Percentiles rank a stretch among this genome's conserved stretches.
Evolutionary conservation across 92 coral and sea anemone species (phyloP).

Genomic region (Ricordea florida): DNA sequence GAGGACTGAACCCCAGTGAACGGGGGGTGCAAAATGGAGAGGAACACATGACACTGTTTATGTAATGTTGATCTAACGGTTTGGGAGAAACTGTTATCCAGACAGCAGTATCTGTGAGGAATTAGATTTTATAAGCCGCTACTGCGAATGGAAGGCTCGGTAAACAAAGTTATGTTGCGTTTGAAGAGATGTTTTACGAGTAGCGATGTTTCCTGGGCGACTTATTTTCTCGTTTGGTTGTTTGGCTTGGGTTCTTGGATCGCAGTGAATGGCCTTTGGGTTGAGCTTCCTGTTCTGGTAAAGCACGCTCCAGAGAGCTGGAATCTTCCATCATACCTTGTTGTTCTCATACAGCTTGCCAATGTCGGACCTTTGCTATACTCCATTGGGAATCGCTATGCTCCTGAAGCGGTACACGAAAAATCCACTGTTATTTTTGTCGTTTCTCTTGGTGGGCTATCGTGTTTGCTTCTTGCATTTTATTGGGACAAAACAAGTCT

Average conservation of each 20-base stretch:
- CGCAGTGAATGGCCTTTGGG: slow-evolving; percentile 97
- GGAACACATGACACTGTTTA: too few relatives aligned
- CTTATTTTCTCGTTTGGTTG: slow-evolving; percentile 74
- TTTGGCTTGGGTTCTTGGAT: slow-evolving; percentile 97
- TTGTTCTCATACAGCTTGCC: slow-evolving; percentile 82
- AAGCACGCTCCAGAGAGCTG: slow-evolving; percentile 84
- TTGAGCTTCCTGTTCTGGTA: slow-evolving; percentile 91
- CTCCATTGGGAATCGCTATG: slow-evolving; percentile 67
- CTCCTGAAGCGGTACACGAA: slow-evolving; percentile 66
- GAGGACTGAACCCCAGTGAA: too few relatives aligned
- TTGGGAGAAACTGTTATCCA: too few relatives aligned
- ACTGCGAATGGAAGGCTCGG: too few relatives aligned
- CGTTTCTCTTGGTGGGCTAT: slow-evolving; percentile 66
- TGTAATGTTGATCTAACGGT: too few relatives aligned
- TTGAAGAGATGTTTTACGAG: slow-evolving; percentile 4
- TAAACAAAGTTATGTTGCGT: too few relatives aligned
- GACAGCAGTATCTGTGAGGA: too few relatives aligned
- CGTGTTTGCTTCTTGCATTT: slow-evolving; percentile 77
- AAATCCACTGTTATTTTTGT: slow-evolving; percentile 66
- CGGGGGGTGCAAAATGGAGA: too few relatives aligned
- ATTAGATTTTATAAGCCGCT: too few relatives aligned
- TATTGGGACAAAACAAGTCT: slow-evolving; percentile 78
- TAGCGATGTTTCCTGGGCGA: slow-evolving; percentile 79
- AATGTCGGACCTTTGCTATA: slow-evolving; percentile 78
- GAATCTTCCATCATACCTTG: slow-evolving; percentile 90